Base-by-base conservation (phyloP, 2,888 invertebrate species). In the Eristalinus aeneus region DNA sequence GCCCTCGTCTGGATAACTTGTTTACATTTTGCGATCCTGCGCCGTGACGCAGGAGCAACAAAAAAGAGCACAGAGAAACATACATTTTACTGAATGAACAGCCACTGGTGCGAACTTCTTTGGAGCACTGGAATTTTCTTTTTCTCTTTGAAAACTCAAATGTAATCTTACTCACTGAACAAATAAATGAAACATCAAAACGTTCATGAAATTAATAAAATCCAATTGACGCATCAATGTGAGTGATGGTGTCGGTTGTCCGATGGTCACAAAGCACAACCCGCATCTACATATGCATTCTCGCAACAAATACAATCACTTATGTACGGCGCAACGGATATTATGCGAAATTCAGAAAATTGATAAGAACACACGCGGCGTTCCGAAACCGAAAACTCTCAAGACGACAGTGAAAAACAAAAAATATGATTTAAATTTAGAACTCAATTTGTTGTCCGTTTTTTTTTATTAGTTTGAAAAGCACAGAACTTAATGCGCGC, bases 341-440 rank as follows among this genome's bases (percentile, higher is more conserved):
- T 16, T 16, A 46, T 16, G 27, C 53, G 32, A 60, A n/a, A 60
- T 34, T 31, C 39, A 10, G 3, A 53, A 27, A 68, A 72, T 64
- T 77, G 81, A 81, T 85, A 81, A 85, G 73, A 73, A 67, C 61
- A 22, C 65, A 74, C 60, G 80, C 56, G 58, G n/a, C 58, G 73
- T 69, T 73, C 60, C 60, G 34, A 46, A 53, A 58, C 12, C 46
- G 16, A n/a, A n/a, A 64, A 46, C 61, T 16, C 31, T 36, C 36
- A 64, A 11, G 36, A 65, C 54, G 36, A 32, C 32, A 23, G 54
- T 8, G 56, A n/a, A 46, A 46, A 68, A n/a, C n/a, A n/a, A 56
- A 73, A 71, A 80, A 71, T 77, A 82, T 65, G 34, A 78, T 82
- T 86, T 82, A 86, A 78, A 22, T 86, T 46, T 46, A 46, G 46